Percentiles rank a stretch among this genome's conserved stretches.
These are phyloP conservation scores for Drosophila dives DNA, from an alignment of 2,888 invertebrate species.

Conservation along the genomic window DNA sequence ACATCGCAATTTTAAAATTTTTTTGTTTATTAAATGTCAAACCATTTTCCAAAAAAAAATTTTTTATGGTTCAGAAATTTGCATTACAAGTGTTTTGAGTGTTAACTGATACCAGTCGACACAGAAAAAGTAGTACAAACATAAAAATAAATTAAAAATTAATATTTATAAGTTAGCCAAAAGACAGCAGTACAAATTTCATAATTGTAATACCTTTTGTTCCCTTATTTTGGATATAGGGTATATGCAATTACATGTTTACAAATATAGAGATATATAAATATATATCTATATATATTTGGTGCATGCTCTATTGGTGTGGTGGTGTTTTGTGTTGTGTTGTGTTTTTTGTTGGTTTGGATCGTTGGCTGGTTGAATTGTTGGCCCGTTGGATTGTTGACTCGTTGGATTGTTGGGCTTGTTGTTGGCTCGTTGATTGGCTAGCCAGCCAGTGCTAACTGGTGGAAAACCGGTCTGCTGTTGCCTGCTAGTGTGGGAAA, in stretches of 20 bases:
- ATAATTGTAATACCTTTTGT: conserved; percentile 1
- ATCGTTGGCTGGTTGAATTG: not conserved
- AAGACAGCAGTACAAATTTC: not conserved
- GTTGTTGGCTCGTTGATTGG: conserved; percentile 41
- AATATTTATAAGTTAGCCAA: not conserved
- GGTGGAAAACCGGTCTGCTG: conserved; percentile 57
- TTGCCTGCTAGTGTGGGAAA: conserved; percentile 57
- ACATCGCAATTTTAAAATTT: not conserved
- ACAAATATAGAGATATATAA: not conserved
- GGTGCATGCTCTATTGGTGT: conserved; percentile 13
- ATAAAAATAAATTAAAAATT: not conserved
- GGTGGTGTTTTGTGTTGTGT: conserved; percentile 3
- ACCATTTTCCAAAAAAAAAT: not conserved
- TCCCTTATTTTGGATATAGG: conserved; percentile 6
- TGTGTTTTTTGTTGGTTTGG: conserved; percentile 1
- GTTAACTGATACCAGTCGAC: not conserved
- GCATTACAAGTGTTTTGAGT: not conserved
- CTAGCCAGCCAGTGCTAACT: conserved; percentile 30
- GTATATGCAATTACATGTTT: not conserved
- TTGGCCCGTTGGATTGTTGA: not conserved
- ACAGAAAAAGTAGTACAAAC: not conserved
- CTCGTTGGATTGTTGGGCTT: conserved; percentile 6
- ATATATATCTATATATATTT: not conserved
- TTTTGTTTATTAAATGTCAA: not conserved
- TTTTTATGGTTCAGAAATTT: not conserved